Evolutionary conservation across 37 sponge, comb jelly and placozoan species (phyloP), one percentile per base, ranked within the genome.

Genomic region (Axinella damicornis): DNA sequence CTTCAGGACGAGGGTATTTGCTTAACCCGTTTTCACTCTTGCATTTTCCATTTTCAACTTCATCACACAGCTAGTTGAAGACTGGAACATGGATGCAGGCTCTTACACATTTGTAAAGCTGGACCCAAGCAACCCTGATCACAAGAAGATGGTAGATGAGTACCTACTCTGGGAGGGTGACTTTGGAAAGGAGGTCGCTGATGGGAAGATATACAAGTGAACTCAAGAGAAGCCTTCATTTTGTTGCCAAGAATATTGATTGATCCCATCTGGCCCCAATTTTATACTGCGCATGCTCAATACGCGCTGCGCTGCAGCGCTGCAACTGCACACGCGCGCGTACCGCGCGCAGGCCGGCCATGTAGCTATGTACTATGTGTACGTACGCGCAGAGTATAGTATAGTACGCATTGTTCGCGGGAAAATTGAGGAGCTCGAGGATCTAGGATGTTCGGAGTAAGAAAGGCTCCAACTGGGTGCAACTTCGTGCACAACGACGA

Each of bases 31-130:
- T 56, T 56, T 15, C 63, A 61, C 63, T 14, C 63, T 14, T 14
- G 11, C 63, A 61, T 14, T 14, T 14, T 14, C 63, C 4, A 22
- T 14, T 14, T 14, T 14, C 4, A 5, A 61, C 63, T 14, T 14
- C 4, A 5, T 17, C 38, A 0, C 53, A 32, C 73, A 95, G 93
- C 71, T 94, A 40, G 82, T 78, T 2, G 84, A 84, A 0, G 90
- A 94, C 66, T 97, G 97, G 97, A 91, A 97, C 55, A 75, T 89
- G 19, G 97, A 97, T 83, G 92, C 95, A 34, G 85, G 84, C 24
- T 97, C 97, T 15, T 94, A 97, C 71, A 22, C 71, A 0, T 97
- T 91, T 77, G 76, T 36, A 0, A 94, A 92, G 76, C 74, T 97
- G 60, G 92, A 91, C 55, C 88, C 90, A 59, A 76, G 76, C 65